Evolutionary conservation across 2,113 vertebrate species (phyloP), one percentile per base, ranked within the genome.

Genomic region (Charadrius vociferus): DNA sequence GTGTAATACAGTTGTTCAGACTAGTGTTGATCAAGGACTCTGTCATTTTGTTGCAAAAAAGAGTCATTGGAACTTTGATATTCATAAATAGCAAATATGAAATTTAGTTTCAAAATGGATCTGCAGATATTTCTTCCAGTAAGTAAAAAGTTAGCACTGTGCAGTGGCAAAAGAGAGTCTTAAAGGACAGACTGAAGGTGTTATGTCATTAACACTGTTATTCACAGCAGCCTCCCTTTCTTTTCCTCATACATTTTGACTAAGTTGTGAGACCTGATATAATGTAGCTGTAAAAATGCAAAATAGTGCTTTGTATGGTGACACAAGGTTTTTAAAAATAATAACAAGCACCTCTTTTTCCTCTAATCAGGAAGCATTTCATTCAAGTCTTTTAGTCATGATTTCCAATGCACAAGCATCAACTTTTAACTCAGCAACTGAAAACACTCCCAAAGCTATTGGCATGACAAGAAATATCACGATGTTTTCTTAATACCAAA

Each of bases 361-460:
- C 12, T 92, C 18, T 67, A 65, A 55, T 32, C 14, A 89, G 26
- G 23, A 68, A 81, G 4, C 3, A 67, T 80, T 90, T 89, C 30
- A 29, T 4, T 62, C 0, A 0, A 30, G 34, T 24, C 15, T 65
- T 66, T 73, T 63, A 84, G 13, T 32, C 4, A 30, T 47, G 6
- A 43, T 81, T 61, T 88, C 45, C 12, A 67, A 26, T 22, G 30
- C 62, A 70, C 12, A 11, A 88, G 9, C 47, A 75, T 34, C 47
- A 58, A 4, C 11, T 29, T 72, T 32, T 49, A 55, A n/a, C 8
- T 50, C 36, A 81, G 17, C 32, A 86, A 52, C 50, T 47, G 13
- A 81, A 90, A 91, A 81, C 3, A 37, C 7, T 71, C 74, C 9
- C 8, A 3, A 52, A 75, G 37, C 3, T 27, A 49, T 14, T 73